Evolutionary conservation across 2,888 invertebrate genomes (phyloP), one percentile per base, ranked within the genome.

Genomic region (Meloe dianella): DNA sequence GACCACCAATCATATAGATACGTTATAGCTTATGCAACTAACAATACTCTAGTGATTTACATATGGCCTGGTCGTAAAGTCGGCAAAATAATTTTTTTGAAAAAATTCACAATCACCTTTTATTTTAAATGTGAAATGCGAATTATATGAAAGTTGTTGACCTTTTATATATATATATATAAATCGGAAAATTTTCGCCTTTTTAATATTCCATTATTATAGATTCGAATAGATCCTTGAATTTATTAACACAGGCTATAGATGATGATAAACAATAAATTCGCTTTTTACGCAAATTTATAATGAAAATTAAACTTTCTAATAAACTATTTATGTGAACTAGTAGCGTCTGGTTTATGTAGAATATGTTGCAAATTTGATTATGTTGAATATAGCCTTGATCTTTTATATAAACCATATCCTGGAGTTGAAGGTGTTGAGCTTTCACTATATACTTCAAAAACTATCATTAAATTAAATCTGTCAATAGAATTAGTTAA

Each of bases 341-440:
- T n/a, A 14, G 20, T 1, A 20, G 1, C 38, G n/a, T 41, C n/a
- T 17, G 4, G 12, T 24, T 54, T 54, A 47, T 20, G 1, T n/a
- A 38, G 38, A 38, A 38, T 47, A 3, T 22, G 4, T 24, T 5
- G 54, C 54, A 54, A 54, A 54, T 54, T 54, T 54, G 24, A 24
- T 17, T 9, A 2, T 47, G 10, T 47, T 12, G 24, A 54, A 54
- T 24, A 54, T 54, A 54, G 54, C 54, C 54, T 54, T 54, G 54
- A 54, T 54, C 54, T 54, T 54, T 51, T 22, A 8, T 22, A 6
- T 2, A 54, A 24, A 22, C 3, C 22, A 54, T 54, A 54, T 54
- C 54, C 54, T 54, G 54, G 24, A 24, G 22, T 54, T 54, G 54
- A 54, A 54, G 54, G 54, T 54, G 54, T 54, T 30, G 24, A 54